These are phyloP conservation scores for Oxyteleia sp. DNA, from an alignment of 2,888 invertebrate genomes.

Conservation along the genomic window DNA sequence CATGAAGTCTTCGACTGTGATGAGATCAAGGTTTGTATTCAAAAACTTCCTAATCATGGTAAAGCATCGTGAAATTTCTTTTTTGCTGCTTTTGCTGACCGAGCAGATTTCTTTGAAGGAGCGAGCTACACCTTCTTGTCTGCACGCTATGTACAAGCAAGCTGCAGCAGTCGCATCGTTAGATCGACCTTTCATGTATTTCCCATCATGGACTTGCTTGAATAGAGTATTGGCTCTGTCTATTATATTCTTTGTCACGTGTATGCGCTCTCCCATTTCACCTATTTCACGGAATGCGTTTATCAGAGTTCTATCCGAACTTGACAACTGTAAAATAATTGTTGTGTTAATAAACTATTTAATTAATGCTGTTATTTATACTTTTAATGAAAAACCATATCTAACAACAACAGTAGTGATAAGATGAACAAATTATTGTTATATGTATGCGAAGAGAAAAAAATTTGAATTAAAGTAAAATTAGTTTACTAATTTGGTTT, in stretches of 20 bases:
- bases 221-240: slow-evolving; percentile 98
- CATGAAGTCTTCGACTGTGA: slow-evolving; percentile 99
- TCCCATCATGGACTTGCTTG: slow-evolving; percentile 99
- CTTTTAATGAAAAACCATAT: too few relatives aligned
- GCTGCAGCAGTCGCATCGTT: slow-evolving; percentile 99
- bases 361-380: too few relatives aligned
- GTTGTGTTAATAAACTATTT: slow-evolving; percentile 6
- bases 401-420: too few relatives aligned
- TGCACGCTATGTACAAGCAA: slow-evolving; percentile 99
- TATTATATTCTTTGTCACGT: slow-evolving; percentile 98
- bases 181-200: slow-evolving; percentile 97
- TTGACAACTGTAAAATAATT: slow-evolving; percentile 93
- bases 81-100: slow-evolving; percentile 99
- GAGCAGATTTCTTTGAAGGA: slow-evolving; percentile 99
- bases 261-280: slow-evolving; percentile 99
- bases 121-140: slow-evolving; percentile 99
- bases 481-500: too few relatives aligned
- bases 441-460: too few relatives aligned
- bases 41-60: slow-evolving; percentile 98
- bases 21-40: slow-evolving; percentile 98
- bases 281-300: slow-evolving; percentile 99
- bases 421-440: too few relatives aligned
- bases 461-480: too few relatives aligned
- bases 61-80: slow-evolving; percentile 99
- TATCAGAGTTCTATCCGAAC: slow-evolving; percentile 97